A percentile compares a stretch with the other conserved stretches of the same genome.
Conservation (phyloP, 1,140 invertebrate genomes). For the Drosophila malerkotliana region DNA sequence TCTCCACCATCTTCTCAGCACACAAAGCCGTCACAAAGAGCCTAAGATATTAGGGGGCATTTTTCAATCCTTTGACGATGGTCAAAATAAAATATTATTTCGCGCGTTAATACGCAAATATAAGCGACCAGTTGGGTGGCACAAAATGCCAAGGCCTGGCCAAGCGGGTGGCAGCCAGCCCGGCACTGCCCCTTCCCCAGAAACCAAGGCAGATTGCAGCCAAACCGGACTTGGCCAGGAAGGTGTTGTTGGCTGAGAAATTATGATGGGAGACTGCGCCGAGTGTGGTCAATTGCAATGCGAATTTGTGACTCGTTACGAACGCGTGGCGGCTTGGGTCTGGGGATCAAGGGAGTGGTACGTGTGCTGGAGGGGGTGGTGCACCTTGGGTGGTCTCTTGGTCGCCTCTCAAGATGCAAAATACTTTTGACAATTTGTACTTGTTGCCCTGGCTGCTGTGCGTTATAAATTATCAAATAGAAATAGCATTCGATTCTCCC, state of each 20-base stretch:
- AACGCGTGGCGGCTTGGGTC: slow-evolving; percentile 60
- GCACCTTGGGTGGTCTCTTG: slow-evolving; percentile 62
- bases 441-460: slow-evolving; percentile 65
- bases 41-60: slow-evolving; percentile 80
- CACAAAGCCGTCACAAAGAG: slow-evolving; percentile 77
- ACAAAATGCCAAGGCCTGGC: slow-evolving; percentile 40
- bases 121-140: slow-evolving; percentile 75
- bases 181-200: not conserved
- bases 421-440: slow-evolving; percentile 81
- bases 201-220: not conserved
- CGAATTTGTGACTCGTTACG: slow-evolving; percentile 78
- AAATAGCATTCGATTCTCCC: slow-evolving; percentile 66
- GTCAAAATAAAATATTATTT: slow-evolving; percentile 82
- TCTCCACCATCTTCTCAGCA: slow-evolving; percentile 11
- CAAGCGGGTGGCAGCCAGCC: slow-evolving; percentile 61
- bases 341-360: slow-evolving; percentile 45
- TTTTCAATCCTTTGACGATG: slow-evolving; percentile 82
- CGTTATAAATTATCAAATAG: slow-evolving; percentile 82
- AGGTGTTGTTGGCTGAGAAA: slow-evolving; percentile 79
- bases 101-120: slow-evolving; percentile 81
- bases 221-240: slow-evolving; percentile 39
- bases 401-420: slow-evolving; percentile 63
- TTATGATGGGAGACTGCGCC: slow-evolving; percentile 65
- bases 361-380: slow-evolving; percentile 18
- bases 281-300: slow-evolving; percentile 65